A percentile compares a stretch with the other conserved stretches of the same genome.
phyloP scores from a whole-genome alignment of 2,888 invertebrate genomes.

The Fragum whitleyi region DNA sequence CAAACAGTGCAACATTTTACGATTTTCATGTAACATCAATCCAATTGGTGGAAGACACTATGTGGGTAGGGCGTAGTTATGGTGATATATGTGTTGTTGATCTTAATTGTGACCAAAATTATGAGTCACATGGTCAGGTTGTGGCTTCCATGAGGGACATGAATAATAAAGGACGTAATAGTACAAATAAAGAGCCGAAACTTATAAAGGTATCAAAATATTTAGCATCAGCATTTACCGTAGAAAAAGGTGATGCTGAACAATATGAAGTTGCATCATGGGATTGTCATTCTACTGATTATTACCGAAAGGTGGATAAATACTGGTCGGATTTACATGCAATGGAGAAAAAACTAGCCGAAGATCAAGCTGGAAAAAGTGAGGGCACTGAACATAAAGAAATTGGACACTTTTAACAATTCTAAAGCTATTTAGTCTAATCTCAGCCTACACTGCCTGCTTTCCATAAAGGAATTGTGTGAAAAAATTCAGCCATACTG shows the following conservation, averaged over 20 bases:
- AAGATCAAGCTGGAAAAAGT: neutral
- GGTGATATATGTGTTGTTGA: conserved; percentile 71
- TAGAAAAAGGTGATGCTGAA: neutral
- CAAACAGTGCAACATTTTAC: neutral
- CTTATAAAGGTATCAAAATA: conserved; percentile 42
- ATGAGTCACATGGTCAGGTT: conserved; percentile 38
- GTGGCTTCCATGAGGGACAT: conserved; percentile 41
- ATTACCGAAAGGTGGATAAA: conserved; percentile 17
- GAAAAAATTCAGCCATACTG: too few relatives aligned
- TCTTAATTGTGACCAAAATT: conserved; percentile 8
- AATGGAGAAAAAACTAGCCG: conserved; percentile 10
- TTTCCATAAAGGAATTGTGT: too few relatives aligned
- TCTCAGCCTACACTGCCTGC: too few relatives aligned
- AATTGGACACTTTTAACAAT: neutral
- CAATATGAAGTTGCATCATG: conserved; percentile 52
- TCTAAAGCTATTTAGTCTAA: too few relatives aligned
- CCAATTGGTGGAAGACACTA: conserved; percentile 64
- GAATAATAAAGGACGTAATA: conserved; percentile 10
- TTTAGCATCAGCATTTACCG: conserved; percentile 42
- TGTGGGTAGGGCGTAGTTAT: conserved; percentile 76
- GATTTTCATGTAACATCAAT: conserved; percentile 59
- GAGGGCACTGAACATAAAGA: neutral
- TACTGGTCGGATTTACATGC: conserved; percentile 14
- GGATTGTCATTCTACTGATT: conserved; percentile 43
- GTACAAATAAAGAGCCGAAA: conserved; percentile 6